phyloP scores from a whole-genome alignment of 2,113 vertebrate species.

The Colinus virginianus region DNA sequence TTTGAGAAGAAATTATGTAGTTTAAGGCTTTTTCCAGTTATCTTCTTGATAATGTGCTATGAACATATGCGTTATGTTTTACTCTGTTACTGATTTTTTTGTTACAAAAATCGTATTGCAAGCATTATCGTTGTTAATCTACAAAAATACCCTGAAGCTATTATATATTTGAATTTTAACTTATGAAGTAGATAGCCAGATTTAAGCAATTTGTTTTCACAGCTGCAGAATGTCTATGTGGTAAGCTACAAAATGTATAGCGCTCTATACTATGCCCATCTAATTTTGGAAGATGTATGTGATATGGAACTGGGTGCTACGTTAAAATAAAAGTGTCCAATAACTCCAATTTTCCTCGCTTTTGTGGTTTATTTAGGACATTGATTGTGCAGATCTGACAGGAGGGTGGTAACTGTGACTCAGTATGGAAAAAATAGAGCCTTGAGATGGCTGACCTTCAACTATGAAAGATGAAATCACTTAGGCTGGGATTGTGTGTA shows the following conservation, averaged over 20 bases:
- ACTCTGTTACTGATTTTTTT: slow-evolving; percentile 67
- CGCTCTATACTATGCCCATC: slow-evolving; percentile 46
- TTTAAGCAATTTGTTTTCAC: slow-evolving; percentile 78
- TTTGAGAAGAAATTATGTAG: slow-evolving; percentile 68
- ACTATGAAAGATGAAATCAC: slow-evolving; percentile 39
- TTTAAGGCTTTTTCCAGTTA: slow-evolving; percentile 73
- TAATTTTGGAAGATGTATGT: slow-evolving; percentile 64
- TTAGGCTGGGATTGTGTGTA: neutral
- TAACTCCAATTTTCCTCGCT: slow-evolving; percentile 33
- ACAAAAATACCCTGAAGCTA: slow-evolving; percentile 48
- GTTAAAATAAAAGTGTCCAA: slow-evolving; percentile 75
- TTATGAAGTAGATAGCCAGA: slow-evolving; percentile 68
- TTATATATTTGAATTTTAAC: slow-evolving; percentile 74
- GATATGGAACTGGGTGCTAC: slow-evolving; percentile 73
- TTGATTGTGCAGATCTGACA: neutral
- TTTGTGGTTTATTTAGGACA: slow-evolving; percentile 50
- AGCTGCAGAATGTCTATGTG: slow-evolving; percentile 70
- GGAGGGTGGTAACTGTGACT: slow-evolving; percentile 14
- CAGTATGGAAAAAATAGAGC: neutral
- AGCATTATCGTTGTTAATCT: slow-evolving; percentile 66
- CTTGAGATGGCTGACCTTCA: slow-evolving; percentile 40
- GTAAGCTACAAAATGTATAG: slow-evolving; percentile 50
- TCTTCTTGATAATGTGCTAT: slow-evolving; percentile 68
- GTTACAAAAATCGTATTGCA: slow-evolving; percentile 23
- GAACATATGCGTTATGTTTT: slow-evolving; percentile 64